Evolutionary conservation across 2,113 vertebrate genomes (phyloP), one percentile per base, ranked within the genome.

Genomic region (Hypanus sabinus): DNA sequence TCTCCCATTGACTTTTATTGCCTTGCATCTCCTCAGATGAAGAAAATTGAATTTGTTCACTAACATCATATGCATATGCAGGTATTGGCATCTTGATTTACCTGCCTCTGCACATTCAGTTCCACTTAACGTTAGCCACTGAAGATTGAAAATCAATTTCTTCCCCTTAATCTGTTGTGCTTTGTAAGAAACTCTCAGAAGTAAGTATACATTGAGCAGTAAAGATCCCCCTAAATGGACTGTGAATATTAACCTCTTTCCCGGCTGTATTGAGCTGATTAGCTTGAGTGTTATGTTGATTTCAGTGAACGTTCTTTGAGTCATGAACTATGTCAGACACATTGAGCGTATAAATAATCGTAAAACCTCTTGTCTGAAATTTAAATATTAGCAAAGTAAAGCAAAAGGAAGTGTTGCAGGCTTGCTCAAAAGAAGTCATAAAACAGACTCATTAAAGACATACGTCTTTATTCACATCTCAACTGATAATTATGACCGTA

Each of bases 401-500:
- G 27, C 24, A 73, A 93, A 88, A 5, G 60, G 30, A 88, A 62
- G 14, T 90, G 57, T 65, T 18, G 70, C 36, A 73, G 38, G 20
- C 20, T 55, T 93, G 24, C 36, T 93, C 36, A 87, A 55, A 46
- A 30, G 91, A 55, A 75, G 11, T 75, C 33, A 9, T 93, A 46
- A 70, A 90, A 70, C 46, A 73, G 33, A 73, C 36, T 93, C 36
- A 75, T 93, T 93, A 93, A 93, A 73, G 88, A 55, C 73, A 24
- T 27, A 73, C 33, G 27, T 73, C 73, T 93, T 93, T 55, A 93
- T 93, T 73, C 91, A 73, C 55, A 70, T 75, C 68, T 93, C 91
- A 73, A 93, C 24, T 30, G 91, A 73, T 93, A 46, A 93, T 73
- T 91, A 16, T 75, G 70, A 36, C n/a, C 24, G 36, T 38, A 93